Conservation (phyloP, 2,797 vertebrate genomes). For the Halcyon badia region DNA sequence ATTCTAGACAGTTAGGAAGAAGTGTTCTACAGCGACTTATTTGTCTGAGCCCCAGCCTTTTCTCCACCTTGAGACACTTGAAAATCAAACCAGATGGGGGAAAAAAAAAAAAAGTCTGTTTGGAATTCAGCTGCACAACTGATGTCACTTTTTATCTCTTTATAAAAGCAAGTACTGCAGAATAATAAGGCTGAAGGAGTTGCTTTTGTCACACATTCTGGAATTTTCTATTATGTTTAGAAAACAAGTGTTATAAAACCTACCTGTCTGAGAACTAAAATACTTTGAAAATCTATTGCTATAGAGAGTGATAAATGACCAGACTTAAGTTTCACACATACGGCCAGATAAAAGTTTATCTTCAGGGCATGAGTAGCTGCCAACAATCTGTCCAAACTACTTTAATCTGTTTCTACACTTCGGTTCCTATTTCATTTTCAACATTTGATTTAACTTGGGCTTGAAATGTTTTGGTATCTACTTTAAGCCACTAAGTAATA, state of each 20-base stretch:
- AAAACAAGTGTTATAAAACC: constrained; percentile 64
- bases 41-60: not conserved
- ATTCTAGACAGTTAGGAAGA: not conserved
- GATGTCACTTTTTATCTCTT: constrained; percentile 43
- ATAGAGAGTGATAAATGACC: constrained; percentile 89
- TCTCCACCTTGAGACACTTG: constrained; percentile 3
- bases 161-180: not conserved
- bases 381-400: constrained; percentile 86
- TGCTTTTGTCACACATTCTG: constrained; percentile 40
- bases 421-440: constrained; percentile 83
- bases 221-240: constrained; percentile 65
- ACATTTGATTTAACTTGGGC: constrained; percentile 84
- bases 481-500: constrained; percentile 74
- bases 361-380: constrained; percentile 88
- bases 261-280: constrained; percentile 82
- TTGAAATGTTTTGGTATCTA: constrained; percentile 85
- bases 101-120: not conserved
- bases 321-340: constrained; percentile 86
- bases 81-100: not conserved
- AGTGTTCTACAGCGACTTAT: not conserved
- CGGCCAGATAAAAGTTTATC: constrained; percentile 87
- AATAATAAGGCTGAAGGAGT: constrained; percentile 35
- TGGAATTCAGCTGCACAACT: constrained; percentile 27
- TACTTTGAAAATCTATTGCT: constrained; percentile 84
- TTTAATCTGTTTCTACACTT: constrained; percentile 89